Evolutionary conservation across 2,797 vertebrate species (phyloP), one percentile per base, ranked within the genome.

Genomic region (Sebastes steindachneri): DNA sequence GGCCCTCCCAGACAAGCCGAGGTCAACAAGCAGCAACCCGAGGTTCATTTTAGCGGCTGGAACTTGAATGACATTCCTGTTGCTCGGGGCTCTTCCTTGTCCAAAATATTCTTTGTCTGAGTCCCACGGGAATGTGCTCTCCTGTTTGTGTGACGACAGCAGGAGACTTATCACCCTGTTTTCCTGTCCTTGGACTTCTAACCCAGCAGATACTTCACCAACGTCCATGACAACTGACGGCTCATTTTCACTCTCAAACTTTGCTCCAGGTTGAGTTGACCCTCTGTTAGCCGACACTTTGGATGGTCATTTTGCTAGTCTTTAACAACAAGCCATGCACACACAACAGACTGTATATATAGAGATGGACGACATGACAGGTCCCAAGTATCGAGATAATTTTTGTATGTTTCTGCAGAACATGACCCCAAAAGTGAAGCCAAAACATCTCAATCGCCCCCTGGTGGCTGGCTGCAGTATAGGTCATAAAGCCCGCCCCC

Each of bases 151-250:
- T 66, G 71, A 77, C 17, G 45, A 85, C 82, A 73, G 69, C 78
- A 75, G 19, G 29, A 54, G 74, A 87, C 83, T 69, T 79, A 88
- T 86, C 78, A 63, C 51, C 19, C 11, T 63, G 75, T 75, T 87
- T 88, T 73, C 63, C 72, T 76, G 83, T 75, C 77, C 68, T 83
- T 76, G 83, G 64, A 81, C 69, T 71, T 75, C 28, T 45, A 69
- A 85, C 68, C 21, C 12, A 23, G 69, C 71, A 67, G 63, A 79
- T 70, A 54, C 28, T 55, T 64, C 48, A 31, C 12, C 1, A 31
- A 15, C 68, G 12, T 35, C 60, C 41, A 54, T 9, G 17, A 26
- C 37, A 8, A 25, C 33, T 8, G 19, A 54, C 19, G 23, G 37
- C 73, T 68, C 31, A 65, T 75, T 77, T 71, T 35, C 19, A 26